Evolutionary conservation across 2,888 invertebrate genomes (phyloP), one percentile per base, ranked within the genome.

Genomic region (Coecobrya sp.): DNA sequence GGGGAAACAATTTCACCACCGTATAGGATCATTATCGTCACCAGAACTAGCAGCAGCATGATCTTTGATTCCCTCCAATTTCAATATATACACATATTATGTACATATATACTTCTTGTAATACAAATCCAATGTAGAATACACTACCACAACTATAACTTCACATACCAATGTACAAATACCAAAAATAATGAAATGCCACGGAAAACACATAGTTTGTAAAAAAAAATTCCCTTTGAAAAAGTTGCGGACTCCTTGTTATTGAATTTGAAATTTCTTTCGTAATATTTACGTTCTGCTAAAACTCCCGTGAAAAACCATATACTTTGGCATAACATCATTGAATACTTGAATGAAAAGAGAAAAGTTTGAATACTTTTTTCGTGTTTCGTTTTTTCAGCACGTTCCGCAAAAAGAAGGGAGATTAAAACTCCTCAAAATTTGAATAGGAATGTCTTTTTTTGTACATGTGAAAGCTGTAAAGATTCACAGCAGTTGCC

Each of bases 1-100:
- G 92, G 92, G 92, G 85, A 89, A 92, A 92, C 88, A 92, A 92
- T 92, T 88, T 88, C 84, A 92, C 92, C 82, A 86, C 76, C 52
- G 62, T 89, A 79, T 85, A 73, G 30, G n/a, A 36, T 65, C 45
- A 81, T 68, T 16, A 68, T 85, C 49, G 36, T 36, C 59, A 82
- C 13, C 62, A 22, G 59, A 82, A 82, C 13, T 42, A 22, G 59
- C 59, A 59, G 30, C 30, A 49, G 79, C 22, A 85, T 49, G 90
- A 85, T 90, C 42, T 82, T 76, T 90, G 85, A 85, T 84, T 79
- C 68, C 68, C 73, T 76, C 36, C 79, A 59, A 84, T 85, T 73
- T 73, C 59, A 68, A 89, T 85, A 62, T 62, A 62, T 68, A 55
- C 10, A 7, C 42, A 42, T 42, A n/a, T 42, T 42, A 42, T 42